Percentiles rank a stretch among this genome's conserved stretches.
phyloP scores from a whole-genome alignment of 1,140 invertebrate genomes.

The Polyergus mexicanus region DNA sequence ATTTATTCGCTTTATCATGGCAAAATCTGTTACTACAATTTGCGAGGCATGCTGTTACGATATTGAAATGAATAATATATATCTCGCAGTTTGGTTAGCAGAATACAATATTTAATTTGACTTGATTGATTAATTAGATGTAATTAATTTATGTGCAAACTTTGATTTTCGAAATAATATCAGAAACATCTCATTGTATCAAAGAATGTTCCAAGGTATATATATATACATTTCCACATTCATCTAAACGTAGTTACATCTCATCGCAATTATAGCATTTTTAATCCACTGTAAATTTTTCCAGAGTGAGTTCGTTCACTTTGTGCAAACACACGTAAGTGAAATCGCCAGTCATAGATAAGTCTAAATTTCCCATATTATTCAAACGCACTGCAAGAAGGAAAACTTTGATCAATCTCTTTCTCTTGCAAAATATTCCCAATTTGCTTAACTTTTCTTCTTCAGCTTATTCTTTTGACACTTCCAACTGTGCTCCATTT shows the following conservation, averaged over 20 bases:
- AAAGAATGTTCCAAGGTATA: background rate
- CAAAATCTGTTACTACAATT: conserved; percentile 33
- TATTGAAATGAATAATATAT: conserved; percentile 15
- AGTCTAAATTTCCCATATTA: conserved; percentile 42
- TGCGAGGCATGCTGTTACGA: background rate
- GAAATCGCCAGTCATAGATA: background rate
- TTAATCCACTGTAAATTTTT: conserved; percentile 12
- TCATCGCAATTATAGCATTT: background rate
- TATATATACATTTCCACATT: background rate
- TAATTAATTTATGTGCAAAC: conserved; percentile 22
- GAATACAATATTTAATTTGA: conserved; percentile 21
- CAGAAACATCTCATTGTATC: background rate
- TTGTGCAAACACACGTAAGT: background rate
- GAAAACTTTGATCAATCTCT: conserved; percentile 25
- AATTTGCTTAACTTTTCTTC: conserved; percentile 2
- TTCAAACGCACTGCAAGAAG: background rate
- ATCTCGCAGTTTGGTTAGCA: background rate
- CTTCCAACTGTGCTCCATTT: background rate
- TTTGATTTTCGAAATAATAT: conserved; percentile 8
- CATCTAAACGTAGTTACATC: background rate
- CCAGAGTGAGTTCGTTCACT: background rate
- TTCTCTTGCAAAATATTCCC: conserved; percentile 10
- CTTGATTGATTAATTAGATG: background rate
- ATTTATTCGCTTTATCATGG: conserved; percentile 5
- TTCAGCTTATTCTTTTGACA: conserved; percentile 16